A percentile compares a stretch with the other conserved stretches of the same genome.
Conservation (phyloP, 2,113 vertebrate species). For the Anoura caudifer region DNA sequence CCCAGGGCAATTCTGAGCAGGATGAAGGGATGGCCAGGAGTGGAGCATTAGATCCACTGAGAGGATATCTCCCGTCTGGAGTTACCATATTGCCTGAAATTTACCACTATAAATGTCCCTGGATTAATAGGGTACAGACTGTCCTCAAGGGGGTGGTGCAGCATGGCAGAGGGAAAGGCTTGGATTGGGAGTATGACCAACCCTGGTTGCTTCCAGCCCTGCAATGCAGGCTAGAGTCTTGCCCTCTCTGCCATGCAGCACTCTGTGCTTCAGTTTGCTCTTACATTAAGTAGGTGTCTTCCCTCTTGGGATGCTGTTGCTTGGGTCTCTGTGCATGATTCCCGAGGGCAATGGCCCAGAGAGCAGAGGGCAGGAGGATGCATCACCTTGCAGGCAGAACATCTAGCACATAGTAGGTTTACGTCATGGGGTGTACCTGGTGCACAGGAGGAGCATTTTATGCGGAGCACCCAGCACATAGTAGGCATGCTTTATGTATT, state of each 20-base stretch:
- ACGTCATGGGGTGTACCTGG: neutral
- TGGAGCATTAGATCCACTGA: neutral
- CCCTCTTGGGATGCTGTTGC: neutral
- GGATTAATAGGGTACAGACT: too few species aligned
- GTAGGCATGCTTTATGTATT: neutral
- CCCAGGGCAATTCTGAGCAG: neutral
- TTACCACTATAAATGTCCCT: neutral
- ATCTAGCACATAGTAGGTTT: neutral
- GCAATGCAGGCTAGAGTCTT: neutral
- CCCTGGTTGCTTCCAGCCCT: neutral
- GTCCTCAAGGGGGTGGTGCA: accelerated
- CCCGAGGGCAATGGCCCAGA: neutral
- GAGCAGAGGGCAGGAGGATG: neutral
- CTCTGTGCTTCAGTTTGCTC: neutral
- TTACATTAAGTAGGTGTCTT: neutral
- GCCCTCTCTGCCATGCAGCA: too few species aligned
- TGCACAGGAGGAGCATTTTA: neutral
- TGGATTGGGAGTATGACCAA: neutral
- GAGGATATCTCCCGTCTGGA: neutral
- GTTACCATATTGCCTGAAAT: neutral
- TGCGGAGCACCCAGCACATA: neutral
- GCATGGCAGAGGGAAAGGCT: neutral
- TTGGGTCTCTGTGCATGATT: neutral
- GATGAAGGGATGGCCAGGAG: neutral
- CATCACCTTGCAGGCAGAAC: neutral